Percentiles rank a stretch among this genome's conserved stretches.
Conservation (phyloP, 2,113 vertebrate genomes). For the Ophiodon elongatus region DNA sequence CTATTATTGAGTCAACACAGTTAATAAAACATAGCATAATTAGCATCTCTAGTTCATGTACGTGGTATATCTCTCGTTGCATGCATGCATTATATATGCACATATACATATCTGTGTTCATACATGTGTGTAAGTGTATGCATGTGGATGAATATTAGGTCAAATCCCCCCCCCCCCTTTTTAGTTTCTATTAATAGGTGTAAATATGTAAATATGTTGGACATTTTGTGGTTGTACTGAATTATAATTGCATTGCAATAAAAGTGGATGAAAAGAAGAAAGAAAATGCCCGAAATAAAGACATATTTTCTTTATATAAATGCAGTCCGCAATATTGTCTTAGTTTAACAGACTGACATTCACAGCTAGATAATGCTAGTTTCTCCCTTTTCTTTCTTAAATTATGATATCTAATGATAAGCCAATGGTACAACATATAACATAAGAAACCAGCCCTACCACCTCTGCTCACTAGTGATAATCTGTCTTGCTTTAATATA, state of each 20-base stretch:
- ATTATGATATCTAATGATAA: not conserved
- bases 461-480: not conserved
- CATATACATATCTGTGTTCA: not conserved
- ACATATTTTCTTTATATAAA: not conserved
- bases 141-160: too few relatives aligned
- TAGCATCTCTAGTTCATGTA: not conserved
- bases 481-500: not conserved
- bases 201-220: too few relatives aligned
- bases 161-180: too few relatives aligned
- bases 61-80: not conserved
- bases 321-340: not conserved
- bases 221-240: too few relatives aligned
- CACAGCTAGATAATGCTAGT: not conserved
- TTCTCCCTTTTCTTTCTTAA: not conserved
- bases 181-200: too few relatives aligned
- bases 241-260: not conserved
- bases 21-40: not conserved
- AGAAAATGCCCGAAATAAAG: not conserved
- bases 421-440: not conserved
- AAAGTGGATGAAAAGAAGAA: not conserved
- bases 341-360: not conserved
- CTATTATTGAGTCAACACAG: too few relatives aligned
- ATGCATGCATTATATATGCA: not conserved
- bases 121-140: too few relatives aligned
- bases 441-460: not conserved